phyloP scores from a whole-genome alignment of 2,888 invertebrate genomes.

The Mechanitis messenoides region DNA sequence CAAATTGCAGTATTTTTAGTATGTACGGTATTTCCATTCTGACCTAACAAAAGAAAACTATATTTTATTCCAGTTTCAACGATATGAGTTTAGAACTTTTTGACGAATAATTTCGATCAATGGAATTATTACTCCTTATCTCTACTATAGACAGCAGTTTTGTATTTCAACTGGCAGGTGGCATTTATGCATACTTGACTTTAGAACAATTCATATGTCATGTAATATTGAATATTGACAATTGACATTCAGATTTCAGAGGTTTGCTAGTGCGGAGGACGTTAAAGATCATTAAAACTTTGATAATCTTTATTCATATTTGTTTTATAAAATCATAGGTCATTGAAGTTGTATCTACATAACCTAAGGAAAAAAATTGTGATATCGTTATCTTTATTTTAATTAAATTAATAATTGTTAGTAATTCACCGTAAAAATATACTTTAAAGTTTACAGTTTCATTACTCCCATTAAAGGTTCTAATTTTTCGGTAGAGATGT shows the following conservation, averaged over 20 bases:
- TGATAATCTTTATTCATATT: neutral
- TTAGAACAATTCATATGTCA: neutral
- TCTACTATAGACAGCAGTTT: no score
- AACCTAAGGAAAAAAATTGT: neutral
- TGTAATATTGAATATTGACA: neutral
- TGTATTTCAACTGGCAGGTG: no score
- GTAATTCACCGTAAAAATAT: neutral
- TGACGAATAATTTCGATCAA: no score
- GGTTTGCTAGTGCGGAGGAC: neutral
- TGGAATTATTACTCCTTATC: no score
- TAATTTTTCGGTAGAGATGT: slow-evolving; percentile 39
- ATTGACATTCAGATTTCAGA: neutral
- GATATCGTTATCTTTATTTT: neutral
- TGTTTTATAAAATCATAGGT: slow-evolving; percentile 1
- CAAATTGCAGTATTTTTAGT: no score
- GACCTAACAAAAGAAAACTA: no score
- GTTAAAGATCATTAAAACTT: neutral
- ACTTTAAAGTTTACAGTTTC: slow-evolving; percentile 12
- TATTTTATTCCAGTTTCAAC: no score
- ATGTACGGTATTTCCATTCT: no score
- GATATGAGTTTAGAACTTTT: no score
- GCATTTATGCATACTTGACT: no score
- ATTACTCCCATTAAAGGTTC: slow-evolving; percentile 12
- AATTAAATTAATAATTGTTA: neutral
- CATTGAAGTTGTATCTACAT: neutral